These are phyloP conservation scores for Phalacrocorax aristotelis DNA, from an alignment of 2,113 vertebrate genomes.

Conservation along the genomic window DNA sequence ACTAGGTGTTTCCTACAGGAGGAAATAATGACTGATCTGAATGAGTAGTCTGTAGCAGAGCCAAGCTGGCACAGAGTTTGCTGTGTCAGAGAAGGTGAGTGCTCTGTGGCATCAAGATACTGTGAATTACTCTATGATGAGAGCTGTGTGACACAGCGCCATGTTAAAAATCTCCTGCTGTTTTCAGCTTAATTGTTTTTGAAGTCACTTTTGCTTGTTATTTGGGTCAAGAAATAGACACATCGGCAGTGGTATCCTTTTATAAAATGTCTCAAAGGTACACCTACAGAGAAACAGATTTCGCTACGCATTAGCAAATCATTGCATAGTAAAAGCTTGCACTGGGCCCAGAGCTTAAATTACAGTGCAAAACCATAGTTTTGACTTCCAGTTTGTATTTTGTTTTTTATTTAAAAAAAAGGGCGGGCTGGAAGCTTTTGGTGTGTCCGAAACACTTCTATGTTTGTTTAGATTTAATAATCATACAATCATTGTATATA, in stretches of 20 bases:
- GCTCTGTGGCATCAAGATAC: not conserved
- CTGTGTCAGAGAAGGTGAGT: not conserved
- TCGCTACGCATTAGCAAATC: not conserved
- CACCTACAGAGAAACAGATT: not conserved
- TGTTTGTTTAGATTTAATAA: not conserved
- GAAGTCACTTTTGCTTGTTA: not conserved
- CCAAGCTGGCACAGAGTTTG: not conserved
- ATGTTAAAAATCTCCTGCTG: not conserved
- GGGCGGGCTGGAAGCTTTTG: not conserved
- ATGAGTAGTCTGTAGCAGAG: not conserved
- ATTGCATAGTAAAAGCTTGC: not conserved
- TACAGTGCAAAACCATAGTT: not conserved
- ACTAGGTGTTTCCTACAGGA: not conserved
- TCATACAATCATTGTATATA: not conserved
- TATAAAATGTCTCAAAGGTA: not conserved
- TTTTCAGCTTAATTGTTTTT: not conserved
- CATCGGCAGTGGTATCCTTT: not conserved
- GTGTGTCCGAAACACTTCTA: not conserved
- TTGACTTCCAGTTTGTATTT: not conserved
- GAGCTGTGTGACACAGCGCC: not conserved
- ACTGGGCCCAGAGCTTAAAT: not conserved
- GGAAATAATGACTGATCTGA: not conserved
- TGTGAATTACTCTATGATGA: not conserved
- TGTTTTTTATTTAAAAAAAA: not conserved
- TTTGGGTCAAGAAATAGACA: not conserved